Conservation (phyloP, 2,113 vertebrate species). For the Colistium nudipinnis region DNA sequence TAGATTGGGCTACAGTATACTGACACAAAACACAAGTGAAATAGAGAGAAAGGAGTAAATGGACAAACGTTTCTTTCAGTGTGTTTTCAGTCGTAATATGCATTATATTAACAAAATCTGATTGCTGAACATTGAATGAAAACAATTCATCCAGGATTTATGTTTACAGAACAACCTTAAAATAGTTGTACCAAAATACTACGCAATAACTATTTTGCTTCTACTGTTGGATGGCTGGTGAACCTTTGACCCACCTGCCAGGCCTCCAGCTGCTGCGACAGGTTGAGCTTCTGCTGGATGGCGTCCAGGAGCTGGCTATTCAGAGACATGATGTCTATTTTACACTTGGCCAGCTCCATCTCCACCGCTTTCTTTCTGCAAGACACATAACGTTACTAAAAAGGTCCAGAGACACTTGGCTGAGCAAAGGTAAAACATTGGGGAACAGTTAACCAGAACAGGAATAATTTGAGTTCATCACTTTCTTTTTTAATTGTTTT, state of each 20-base stretch:
- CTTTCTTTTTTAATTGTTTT: too few relatives aligned
- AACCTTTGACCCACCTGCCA: conserved; percentile 91
- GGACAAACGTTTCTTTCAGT: too few relatives aligned
- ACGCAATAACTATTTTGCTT: neutral
- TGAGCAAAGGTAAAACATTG: too few relatives aligned
- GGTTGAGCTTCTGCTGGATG: conserved; percentile 98
- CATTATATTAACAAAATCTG: neutral
- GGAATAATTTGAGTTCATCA: too few relatives aligned
- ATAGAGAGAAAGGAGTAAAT: neutral
- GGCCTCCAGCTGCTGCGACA: conserved; percentile 99
- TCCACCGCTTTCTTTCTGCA: conserved; percentile 95
- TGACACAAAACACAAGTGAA: conserved; percentile 1
- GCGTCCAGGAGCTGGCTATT: conserved; percentile 96
- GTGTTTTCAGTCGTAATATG: too few relatives aligned
- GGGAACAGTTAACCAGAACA: too few relatives aligned
- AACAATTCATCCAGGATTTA: neutral
- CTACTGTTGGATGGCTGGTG: neutral
- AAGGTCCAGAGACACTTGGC: too few relatives aligned
- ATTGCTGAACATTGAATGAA: neutral
- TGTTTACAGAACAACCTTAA: neutral
- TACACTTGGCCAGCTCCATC: conserved; percentile 95
- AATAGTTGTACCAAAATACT: neutral
- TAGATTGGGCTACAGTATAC: conserved; percentile 11
- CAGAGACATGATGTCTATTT: conserved; percentile 97
- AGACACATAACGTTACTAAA: too few relatives aligned